Evolutionary conservation across 2,113 vertebrate genomes (phyloP).

Genomic region (Perca flavescens): DNA sequence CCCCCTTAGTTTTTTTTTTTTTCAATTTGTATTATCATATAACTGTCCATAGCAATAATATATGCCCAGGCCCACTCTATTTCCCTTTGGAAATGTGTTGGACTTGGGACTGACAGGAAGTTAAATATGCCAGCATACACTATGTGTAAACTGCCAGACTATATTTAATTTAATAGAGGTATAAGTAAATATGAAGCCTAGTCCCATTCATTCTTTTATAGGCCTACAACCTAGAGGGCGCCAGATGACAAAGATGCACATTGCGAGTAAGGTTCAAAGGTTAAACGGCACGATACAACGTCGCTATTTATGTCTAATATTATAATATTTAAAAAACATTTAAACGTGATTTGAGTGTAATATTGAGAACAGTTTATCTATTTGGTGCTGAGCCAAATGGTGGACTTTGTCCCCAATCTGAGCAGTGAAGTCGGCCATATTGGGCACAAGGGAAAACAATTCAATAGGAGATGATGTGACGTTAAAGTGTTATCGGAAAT

Average conservation of each 20-base stretch:
- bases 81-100: background rate
- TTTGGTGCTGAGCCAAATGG: background rate
- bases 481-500: conserved; percentile 51
- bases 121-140: background rate
- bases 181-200: background rate
- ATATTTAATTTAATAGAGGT: background rate
- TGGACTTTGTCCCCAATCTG: conserved; percentile 12
- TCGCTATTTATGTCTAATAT: background rate
- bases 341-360: background rate
- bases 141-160: no score
- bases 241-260: conserved; percentile 33
- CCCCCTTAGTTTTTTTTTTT: no score
- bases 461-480: conserved; percentile 49
- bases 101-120: background rate
- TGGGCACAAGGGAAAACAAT: conserved; percentile 70
- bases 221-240: conserved; percentile 50
- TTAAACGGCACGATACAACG: background rate
- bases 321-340: background rate
- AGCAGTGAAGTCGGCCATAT: conserved; percentile 72
- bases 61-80: background rate
- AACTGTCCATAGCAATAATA: background rate
- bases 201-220: background rate
- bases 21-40: background rate
- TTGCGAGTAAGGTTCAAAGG: conserved; percentile 46
- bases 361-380: background rate